phyloP scores from a whole-genome alignment of 2,113 vertebrate genomes.

The Balaeniceps rex region DNA sequence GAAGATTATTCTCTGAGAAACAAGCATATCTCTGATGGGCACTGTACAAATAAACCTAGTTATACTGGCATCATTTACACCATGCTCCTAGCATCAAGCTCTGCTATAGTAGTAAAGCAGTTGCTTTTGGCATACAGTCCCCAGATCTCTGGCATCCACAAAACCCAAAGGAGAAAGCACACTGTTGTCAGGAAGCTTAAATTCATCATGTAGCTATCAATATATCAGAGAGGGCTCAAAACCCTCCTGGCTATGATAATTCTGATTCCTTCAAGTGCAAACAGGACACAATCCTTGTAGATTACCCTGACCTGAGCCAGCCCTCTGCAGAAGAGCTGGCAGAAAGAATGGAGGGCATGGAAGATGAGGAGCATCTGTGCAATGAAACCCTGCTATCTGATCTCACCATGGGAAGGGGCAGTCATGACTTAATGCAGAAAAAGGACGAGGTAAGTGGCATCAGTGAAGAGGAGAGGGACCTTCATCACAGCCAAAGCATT shows the following conservation, averaged over 20 bases:
- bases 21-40: not conserved
- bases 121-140: not conserved
- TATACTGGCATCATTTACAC: not conserved
- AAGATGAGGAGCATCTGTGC: conserved; percentile 43
- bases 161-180: not conserved
- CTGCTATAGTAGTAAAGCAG: not conserved
- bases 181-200: not conserved
- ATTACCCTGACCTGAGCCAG: conserved; percentile 48
- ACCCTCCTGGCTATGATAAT: conserved; percentile 71
- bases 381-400: not conserved
- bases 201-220: not conserved
- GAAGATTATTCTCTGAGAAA: conserved; percentile 7
- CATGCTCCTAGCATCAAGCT: not conserved
- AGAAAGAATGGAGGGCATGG: conserved; percentile 78
- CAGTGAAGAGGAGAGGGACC: conserved; percentile 59
- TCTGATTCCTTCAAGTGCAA: conserved; percentile 8
- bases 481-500: conserved; percentile 64
- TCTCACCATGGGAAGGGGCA: not conserved
- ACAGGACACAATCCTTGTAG: conserved; percentile 63
- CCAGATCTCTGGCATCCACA: not conserved
- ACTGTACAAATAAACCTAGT: not conserved
- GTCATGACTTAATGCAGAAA: not conserved
- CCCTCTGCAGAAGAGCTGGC: conserved; percentile 84
- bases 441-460: conserved; percentile 12
- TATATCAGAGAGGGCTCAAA: not conserved